Evolutionary conservation across 1,140 invertebrate species (phyloP).

Genomic region (Drosophila rhopaloa): DNA sequence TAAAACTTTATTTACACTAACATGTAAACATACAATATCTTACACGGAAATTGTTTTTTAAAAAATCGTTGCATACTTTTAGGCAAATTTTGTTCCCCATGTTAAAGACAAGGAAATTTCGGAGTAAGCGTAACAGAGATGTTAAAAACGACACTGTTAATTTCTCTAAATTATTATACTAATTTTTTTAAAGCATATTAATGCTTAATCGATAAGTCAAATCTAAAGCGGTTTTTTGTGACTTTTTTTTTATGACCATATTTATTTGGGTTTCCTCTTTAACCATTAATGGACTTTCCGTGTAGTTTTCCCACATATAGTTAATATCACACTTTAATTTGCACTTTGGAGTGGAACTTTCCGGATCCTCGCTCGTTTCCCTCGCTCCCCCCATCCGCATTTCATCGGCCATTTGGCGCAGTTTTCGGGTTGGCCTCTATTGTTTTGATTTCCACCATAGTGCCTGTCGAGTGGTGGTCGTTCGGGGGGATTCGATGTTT

Average conservation of each 20-base stretch:
- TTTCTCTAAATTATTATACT: too few relatives aligned
- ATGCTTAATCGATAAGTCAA: too few relatives aligned
- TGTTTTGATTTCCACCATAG: conserved; percentile 70
- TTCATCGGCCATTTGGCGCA: conserved; percentile 21
- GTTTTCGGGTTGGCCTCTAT: conserved; percentile 51
- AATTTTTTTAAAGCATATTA: too few relatives aligned
- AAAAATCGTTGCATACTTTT: too few relatives aligned
- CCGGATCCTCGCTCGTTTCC: conserved; percentile 4
- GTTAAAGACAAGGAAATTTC: too few relatives aligned
- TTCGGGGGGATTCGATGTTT: conserved; percentile 25
- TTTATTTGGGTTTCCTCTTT: not conserved
- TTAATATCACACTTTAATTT: conserved; percentile 15
- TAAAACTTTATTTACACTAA: too few relatives aligned
- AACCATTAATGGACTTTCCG: not conserved
- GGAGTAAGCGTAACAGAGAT: too few relatives aligned
- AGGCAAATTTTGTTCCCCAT: too few relatives aligned
- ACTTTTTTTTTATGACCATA: not conserved
- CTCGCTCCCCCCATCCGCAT: not conserved
- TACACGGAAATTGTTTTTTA: too few relatives aligned
- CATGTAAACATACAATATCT: too few relatives aligned
- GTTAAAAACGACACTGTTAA: too few relatives aligned
- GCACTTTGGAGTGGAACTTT: conserved; percentile 35
- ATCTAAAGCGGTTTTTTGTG: too few relatives aligned
- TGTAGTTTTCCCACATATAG: conserved; percentile 13
- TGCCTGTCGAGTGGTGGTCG: conserved; percentile 40